Percentiles rank a stretch among this genome's conserved stretches.
phyloP scores from a whole-genome alignment of 53 echinoderm and acorn worm genomes.

The Holothuria scabra region DNA sequence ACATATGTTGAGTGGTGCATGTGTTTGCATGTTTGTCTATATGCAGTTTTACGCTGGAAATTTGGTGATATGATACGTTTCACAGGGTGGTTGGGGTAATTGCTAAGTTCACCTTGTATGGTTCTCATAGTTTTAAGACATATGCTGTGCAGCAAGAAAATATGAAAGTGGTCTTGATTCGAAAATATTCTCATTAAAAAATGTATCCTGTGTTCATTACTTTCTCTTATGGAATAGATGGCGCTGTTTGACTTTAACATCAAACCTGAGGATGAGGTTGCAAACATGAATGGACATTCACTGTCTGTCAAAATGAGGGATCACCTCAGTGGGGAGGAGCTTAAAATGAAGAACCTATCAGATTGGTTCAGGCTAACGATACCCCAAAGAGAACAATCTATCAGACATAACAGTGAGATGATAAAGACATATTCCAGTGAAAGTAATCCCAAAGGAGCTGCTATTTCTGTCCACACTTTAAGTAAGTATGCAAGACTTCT shows the following conservation, averaged over 20 bases:
- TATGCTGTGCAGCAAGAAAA: no score
- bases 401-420: not conserved
- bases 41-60: no score
- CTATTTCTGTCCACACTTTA: constrained; percentile 15
- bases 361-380: constrained; percentile 1
- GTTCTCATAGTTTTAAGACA: no score
- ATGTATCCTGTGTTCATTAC: no score
- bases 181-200: no score
- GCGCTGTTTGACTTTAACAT: constrained; percentile 34
- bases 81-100: no score
- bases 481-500: constrained; percentile 1
- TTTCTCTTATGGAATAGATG: not conserved
- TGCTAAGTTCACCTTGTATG: no score
- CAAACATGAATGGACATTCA: constrained; percentile 9
- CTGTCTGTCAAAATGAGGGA: constrained; percentile 29
- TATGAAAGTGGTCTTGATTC: no score
- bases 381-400: not conserved
- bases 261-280: not conserved
- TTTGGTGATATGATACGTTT: no score
- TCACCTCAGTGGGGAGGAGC: not conserved
- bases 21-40: no score
- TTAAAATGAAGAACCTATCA: constrained; percentile 28
- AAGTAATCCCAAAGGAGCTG: constrained; percentile 7
- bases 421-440: constrained; percentile 2
- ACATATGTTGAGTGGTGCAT: no score